Evolutionary conservation across 2,888 invertebrate species (phyloP).

Genomic region (Microctonus hyperodae): DNA sequence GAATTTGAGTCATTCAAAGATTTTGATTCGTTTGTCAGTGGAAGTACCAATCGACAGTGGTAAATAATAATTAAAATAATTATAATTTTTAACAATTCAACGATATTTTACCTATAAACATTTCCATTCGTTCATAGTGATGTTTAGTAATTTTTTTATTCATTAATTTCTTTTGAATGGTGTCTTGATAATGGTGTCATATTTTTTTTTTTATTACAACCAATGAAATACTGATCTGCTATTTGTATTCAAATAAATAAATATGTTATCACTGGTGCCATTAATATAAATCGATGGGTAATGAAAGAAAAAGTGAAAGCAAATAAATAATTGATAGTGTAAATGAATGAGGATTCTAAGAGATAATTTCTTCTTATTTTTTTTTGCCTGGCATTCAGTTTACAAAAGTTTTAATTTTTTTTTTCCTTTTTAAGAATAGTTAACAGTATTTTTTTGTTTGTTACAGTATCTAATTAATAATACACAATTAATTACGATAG

Average conservation of each 20-base stretch:
- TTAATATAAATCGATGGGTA: background rate
- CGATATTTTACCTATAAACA: too few relatives aligned
- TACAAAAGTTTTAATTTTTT: slow-evolving; percentile 61
- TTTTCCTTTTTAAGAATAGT: slow-evolving; percentile 60
- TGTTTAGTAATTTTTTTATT: too few relatives aligned
- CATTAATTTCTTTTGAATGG: background rate
- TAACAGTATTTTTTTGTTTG: slow-evolving; percentile 61
- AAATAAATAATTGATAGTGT: background rate
- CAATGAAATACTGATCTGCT: background rate
- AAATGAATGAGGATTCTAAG: slow-evolving; percentile 8
- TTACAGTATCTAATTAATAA: slow-evolving; percentile 61
- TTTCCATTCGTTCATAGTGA: too few relatives aligned
- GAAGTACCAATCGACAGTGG: slow-evolving; percentile 36
- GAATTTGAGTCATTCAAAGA: slow-evolving; percentile 44
- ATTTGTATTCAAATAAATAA: background rate
- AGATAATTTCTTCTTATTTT: slow-evolving; percentile 20
- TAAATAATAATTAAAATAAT: background rate
- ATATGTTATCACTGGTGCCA: background rate
- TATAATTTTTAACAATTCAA: background rate
- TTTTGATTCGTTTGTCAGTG: slow-evolving; percentile 49
- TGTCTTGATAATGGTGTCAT: background rate
- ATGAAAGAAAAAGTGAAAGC: background rate
- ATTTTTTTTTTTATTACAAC: background rate
- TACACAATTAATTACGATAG: slow-evolving; percentile 59
- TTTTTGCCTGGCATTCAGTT: slow-evolving; percentile 48